phyloP scores from a whole-genome alignment of 2,888 invertebrate species.

The Ischnura elegans region DNA sequence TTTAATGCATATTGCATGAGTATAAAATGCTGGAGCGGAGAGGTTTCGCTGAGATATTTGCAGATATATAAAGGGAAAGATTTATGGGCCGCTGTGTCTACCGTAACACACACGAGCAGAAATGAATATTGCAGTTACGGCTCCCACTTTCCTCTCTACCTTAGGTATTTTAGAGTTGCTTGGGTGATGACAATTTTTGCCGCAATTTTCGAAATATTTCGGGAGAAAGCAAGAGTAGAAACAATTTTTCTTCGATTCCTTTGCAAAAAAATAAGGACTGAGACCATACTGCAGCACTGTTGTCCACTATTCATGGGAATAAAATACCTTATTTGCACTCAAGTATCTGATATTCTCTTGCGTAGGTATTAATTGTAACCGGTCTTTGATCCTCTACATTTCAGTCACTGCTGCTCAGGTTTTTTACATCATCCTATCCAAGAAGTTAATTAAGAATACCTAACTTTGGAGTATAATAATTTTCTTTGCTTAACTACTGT shows the following conservation, averaged over 20 bases:
- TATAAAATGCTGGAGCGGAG: slow-evolving; percentile 28
- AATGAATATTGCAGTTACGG: not conserved
- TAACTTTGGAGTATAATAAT: too few species aligned
- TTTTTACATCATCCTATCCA: too few species aligned
- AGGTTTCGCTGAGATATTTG: slow-evolving; percentile 19
- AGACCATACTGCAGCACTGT: too few species aligned
- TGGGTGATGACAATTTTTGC: not conserved
- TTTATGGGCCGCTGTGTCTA: not conserved
- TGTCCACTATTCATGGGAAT: too few species aligned
- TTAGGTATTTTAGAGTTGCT: not conserved
- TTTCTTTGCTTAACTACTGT: too few species aligned
- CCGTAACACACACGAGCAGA: not conserved
- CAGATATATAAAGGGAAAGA: slow-evolving; percentile 8
- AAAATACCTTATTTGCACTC: too few species aligned
- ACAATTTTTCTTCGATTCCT: not conserved
- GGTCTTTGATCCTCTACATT: too few species aligned
- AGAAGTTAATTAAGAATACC: too few species aligned
- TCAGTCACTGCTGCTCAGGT: too few species aligned
- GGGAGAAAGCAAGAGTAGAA: not conserved
- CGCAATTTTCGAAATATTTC: not conserved
- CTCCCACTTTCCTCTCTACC: not conserved
- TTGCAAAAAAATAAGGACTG: not conserved
- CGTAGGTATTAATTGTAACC: too few species aligned
- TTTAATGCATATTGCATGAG: slow-evolving; percentile 45
- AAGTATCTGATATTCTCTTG: too few species aligned